These are phyloP conservation scores for Leptodactylus fallax DNA, from an alignment of 2,797 vertebrate genomes.

Conservation along the genomic window DNA sequence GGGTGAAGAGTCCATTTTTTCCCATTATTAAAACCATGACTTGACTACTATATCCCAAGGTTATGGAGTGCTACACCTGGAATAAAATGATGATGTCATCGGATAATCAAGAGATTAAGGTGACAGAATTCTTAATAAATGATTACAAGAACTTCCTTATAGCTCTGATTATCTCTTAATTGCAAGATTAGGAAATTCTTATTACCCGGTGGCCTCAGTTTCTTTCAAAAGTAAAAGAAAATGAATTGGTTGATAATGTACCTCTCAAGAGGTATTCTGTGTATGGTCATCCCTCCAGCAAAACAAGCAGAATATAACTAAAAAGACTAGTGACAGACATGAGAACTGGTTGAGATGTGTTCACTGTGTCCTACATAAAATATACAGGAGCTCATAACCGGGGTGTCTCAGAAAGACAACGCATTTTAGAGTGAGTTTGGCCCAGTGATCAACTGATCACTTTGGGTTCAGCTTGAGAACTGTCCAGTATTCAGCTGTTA, in stretches of 20 bases:
- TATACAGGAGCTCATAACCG: background rate
- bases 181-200: slow-evolving; percentile 26
- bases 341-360: background rate
- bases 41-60: background rate
- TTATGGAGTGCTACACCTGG: background rate
- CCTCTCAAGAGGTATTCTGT: too few species aligned
- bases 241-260: background rate
- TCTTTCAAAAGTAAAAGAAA: background rate
- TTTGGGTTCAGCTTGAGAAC: too few species aligned
- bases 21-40: background rate
- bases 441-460: too few species aligned
- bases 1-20: too few species aligned
- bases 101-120: slow-evolving; percentile 24
- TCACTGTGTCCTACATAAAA: background rate
- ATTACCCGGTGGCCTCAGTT: slow-evolving; percentile 8
- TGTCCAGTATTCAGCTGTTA: too few species aligned
- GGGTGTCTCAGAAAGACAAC: too few species aligned
- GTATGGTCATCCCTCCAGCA: background rate
- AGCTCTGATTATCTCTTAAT: slow-evolving; percentile 21
- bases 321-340: too few species aligned
- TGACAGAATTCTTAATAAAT: slow-evolving; percentile 32
- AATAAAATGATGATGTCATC: background rate
- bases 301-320: background rate
- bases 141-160: slow-evolving; percentile 37
- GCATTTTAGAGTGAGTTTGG: too few species aligned